Base-by-base conservation (phyloP, 2,888 invertebrate genomes). In the Prenolepis imparis region DNA sequence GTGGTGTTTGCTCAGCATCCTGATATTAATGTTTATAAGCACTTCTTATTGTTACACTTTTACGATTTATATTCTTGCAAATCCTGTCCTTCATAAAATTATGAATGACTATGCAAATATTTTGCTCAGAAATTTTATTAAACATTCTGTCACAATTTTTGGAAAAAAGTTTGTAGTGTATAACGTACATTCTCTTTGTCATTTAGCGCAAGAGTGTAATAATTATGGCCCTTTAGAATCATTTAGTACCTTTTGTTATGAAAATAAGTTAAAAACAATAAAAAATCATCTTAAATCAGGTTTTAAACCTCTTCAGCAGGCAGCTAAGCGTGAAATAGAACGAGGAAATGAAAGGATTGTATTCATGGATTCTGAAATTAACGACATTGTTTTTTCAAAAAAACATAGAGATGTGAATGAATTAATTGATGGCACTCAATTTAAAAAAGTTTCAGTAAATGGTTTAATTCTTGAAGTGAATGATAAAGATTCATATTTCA, bases 301-400 rank as follows among this genome's bases (percentile, higher is more conserved):
- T 18, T 72, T 55, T 55, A 21, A 72, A 72, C 70, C 70, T 5
- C 1, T 72, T 55, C 70, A 72, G 24, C 70, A 72, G 15, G 57
- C 36, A 55, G 70, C 55, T 21, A 70, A 70, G n/a, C 55, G 21
- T 70, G 70, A 70, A 32, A 52, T 68, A 52, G 68, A 68, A 70
- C 55, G 36, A 70, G 4, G 70, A n/a, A 70, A 15, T n/a, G 11
- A 24, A 70, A 70, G 15, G 21, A 8, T 70, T 70, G 36, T 70
- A 70, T 3, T 70, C 24, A 8, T 66, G 15, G 36, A 70, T 55
- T 70, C 55, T 70, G 55, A 70, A 15, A 18, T 55, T 21, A 70
- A 70, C 21, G 36, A 70, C 5, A 9, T 70, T 70, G 15, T 70
- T 55, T 15, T 70, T 70, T 70, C 15, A 55, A 70, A 70, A 70